Evolutionary conservation across 2,888 invertebrate species (phyloP).

Genomic region (Hoplodrina ambigua): DNA sequence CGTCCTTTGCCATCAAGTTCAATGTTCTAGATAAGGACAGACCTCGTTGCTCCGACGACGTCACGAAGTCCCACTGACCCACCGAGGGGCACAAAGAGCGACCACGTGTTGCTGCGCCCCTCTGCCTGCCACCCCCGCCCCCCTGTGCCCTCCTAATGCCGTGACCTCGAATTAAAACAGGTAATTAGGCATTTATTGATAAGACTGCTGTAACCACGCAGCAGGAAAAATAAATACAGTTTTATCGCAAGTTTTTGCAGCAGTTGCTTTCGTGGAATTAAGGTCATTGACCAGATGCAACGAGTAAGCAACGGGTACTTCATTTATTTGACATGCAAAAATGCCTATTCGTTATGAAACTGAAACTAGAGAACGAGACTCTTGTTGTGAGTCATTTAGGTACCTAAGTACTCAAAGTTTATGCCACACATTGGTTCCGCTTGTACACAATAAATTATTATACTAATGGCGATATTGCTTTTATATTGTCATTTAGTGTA

Average conservation of each 20-base stretch:
- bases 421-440: not conserved
- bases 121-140: not conserved
- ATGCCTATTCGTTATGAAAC: no score
- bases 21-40: constrained; percentile 48
- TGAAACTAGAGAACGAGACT: not conserved
- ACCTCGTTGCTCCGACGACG: not conserved
- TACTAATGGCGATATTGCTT: not conserved
- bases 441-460: no score
- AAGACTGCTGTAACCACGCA: constrained; percentile 36
- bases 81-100: constrained; percentile 24
- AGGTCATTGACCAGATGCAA: constrained; percentile 5
- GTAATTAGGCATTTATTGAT: constrained; percentile 50
- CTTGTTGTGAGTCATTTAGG: no score
- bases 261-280: constrained; percentile 31
- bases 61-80: constrained; percentile 41
- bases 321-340: not conserved
- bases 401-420: not conserved
- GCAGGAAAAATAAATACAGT: constrained; percentile 16
- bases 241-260: constrained; percentile 20
- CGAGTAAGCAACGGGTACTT: not conserved
- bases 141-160: constrained; percentile 1
- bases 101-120: constrained; percentile 52
- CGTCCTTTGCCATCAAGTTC: constrained; percentile 43
- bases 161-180: constrained; percentile 43
- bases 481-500: no score